These are phyloP conservation scores for Lysiphlebus fabarum DNA, from an alignment of 1,140 invertebrate genomes.

Conservation along the genomic window DNA sequence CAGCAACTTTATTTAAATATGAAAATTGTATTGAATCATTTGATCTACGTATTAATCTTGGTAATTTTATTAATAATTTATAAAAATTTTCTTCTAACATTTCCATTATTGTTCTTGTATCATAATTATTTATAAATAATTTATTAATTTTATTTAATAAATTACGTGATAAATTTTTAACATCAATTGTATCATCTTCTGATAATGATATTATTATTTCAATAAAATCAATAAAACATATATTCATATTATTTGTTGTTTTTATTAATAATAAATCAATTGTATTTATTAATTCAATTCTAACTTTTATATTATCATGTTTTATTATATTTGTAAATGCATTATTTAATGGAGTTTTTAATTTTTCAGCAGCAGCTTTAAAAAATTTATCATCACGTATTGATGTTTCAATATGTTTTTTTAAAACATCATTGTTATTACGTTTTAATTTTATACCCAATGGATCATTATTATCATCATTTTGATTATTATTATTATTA, in stretches of 20 bases:
- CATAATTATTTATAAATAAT: constrained; percentile 37
- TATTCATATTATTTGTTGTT: constrained; percentile 61
- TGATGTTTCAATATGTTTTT: constrained; percentile 49
- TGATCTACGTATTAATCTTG: constrained; percentile 61
- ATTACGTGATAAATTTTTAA: constrained; percentile 45
- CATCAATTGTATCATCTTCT: constrained; percentile 56
- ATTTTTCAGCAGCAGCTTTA: constrained; percentile 56
- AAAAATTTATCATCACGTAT: constrained; percentile 58
- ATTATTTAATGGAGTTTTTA: constrained; percentile 52
- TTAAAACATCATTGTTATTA: constrained; percentile 33
- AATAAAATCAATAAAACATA: constrained; percentile 55
- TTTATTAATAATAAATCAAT: constrained; percentile 55
- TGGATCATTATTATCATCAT: constrained; percentile 7
- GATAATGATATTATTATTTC: constrained; percentile 61
- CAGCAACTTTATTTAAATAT: constrained; percentile 58
- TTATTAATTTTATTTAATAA: constrained; percentile 48
- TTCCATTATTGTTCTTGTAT: constrained; percentile 52
- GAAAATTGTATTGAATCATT: constrained; percentile 59
- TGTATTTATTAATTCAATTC: constrained; percentile 55
- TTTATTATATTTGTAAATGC: constrained; percentile 52
- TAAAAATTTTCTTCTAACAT: constrained; percentile 61
- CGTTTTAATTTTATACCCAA: constrained; percentile 21
- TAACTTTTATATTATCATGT: constrained; percentile 59
- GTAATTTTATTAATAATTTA: constrained; percentile 55
- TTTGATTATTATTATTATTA: neutral